Evolutionary conservation across 1,140 invertebrate genomes (phyloP).

Genomic region (Drosophila carrolli): DNA sequence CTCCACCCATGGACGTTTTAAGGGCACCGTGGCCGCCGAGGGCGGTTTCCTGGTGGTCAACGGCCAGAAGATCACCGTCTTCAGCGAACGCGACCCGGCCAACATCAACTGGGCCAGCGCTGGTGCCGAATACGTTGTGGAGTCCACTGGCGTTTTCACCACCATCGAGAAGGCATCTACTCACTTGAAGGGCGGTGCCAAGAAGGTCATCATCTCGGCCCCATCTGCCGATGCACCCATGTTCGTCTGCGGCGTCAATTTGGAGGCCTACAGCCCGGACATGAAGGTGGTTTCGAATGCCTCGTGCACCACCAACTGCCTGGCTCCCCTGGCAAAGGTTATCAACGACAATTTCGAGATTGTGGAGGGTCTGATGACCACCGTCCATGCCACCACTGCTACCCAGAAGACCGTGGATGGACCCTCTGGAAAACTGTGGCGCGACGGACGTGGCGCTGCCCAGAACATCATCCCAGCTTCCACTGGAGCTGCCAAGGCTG

Average conservation of each 20-base stretch:
- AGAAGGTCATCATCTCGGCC: constrained; percentile 99
- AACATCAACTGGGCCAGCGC: constrained; percentile 95
- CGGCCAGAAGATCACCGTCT: constrained; percentile 94
- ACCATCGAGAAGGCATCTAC: constrained; percentile 96
- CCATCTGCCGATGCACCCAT: constrained; percentile 99
- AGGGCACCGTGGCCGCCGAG: constrained; percentile 93
- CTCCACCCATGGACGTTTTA: constrained; percentile 96
- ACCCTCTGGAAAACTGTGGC: constrained; percentile 97
- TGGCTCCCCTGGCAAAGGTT: constrained; percentile 99
- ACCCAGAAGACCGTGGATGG: constrained; percentile 99
- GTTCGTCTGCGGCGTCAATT: constrained; percentile 98
- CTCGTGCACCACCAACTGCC: constrained; percentile 99
- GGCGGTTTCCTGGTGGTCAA: constrained; percentile 94
- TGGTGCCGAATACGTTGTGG: constrained; percentile 97
- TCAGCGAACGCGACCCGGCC: constrained; percentile 94
- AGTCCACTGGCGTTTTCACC: constrained; percentile 99
- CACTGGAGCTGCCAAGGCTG: constrained; percentile 99
- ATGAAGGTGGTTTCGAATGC: constrained; percentile 97
- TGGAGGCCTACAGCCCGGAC: constrained; percentile 93
- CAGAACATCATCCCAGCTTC: constrained; percentile 99
- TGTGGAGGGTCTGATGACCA: constrained; percentile 99
- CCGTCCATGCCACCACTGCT: constrained; percentile 98
- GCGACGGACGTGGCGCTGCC: constrained; percentile 97
- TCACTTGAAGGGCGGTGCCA: constrained; percentile 96
- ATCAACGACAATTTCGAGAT: constrained; percentile 98